Conservation (phyloP, 2,113 vertebrate species). For the Bubalus kerabau region DNA sequence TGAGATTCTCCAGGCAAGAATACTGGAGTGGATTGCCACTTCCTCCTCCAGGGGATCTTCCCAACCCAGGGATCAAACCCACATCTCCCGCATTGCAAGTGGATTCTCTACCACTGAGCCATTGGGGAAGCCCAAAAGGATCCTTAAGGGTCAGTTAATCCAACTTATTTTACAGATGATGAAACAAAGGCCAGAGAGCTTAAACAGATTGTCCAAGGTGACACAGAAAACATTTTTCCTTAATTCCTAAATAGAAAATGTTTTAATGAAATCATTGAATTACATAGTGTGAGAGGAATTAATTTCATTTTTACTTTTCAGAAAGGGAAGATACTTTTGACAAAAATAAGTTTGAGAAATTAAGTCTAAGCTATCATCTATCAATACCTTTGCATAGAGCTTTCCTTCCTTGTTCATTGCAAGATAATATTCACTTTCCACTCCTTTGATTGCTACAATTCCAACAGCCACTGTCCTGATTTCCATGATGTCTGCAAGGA, state of each 20-base stretch:
- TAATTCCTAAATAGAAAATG: background rate
- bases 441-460: conserved; percentile 95
- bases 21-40: background rate
- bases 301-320: conserved; percentile 16
- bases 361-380: background rate
- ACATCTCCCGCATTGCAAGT: background rate
- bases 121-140: background rate
- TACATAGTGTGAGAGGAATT: background rate
- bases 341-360: background rate
- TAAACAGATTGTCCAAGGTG: background rate
- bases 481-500: conserved; percentile 94
- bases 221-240: background rate
- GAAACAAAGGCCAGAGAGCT: background rate
- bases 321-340: background rate
- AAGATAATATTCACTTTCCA: conserved; percentile 97
- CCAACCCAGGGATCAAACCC: background rate
- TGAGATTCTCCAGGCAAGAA: background rate
- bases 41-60: background rate
- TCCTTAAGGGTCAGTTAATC: background rate
- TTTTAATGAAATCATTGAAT: background rate
- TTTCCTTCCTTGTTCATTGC: conserved; percentile 95
- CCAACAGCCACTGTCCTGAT: conserved; percentile 97
- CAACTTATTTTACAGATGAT: conserved; percentile 5
- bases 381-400: conserved; percentile 94
- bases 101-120: background rate